phyloP scores from a whole-genome alignment of 2,888 invertebrate genomes.

The Microdon myrmicae region DNA sequence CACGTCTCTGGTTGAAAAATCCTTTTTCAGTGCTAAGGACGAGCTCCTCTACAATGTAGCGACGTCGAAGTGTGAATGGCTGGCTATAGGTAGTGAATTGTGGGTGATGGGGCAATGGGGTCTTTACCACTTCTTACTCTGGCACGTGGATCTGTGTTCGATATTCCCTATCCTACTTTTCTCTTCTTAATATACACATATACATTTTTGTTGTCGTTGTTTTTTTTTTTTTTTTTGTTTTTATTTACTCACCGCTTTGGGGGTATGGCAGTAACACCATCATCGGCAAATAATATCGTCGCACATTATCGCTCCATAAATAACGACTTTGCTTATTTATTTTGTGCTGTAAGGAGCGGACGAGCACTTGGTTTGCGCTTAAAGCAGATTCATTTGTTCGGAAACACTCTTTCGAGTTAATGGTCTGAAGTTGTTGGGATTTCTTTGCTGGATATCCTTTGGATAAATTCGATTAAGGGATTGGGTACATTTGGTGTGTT shows the following conservation, averaged over 20 bases:
- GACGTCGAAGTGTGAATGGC: conserved; percentile 21
- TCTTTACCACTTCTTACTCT: conserved; percentile 26
- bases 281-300: conserved; percentile 49
- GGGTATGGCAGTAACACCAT: conserved; percentile 28
- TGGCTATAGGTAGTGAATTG: conserved; percentile 23
- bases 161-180: conserved; percentile 5
- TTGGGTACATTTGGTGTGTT: too few species aligned
- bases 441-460: too few species aligned
- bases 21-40: conserved; percentile 48
- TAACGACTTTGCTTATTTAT: conserved; percentile 41
- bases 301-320: conserved; percentile 51
- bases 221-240: conserved; percentile 29
- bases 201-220: too few species aligned
- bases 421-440: conserved; percentile 23
- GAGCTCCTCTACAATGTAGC: conserved; percentile 33
- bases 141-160: conserved; percentile 40
- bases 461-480: conserved; percentile 5
- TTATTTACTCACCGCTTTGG: conserved; percentile 41
- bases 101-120: conserved; percentile 30
- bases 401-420: conserved; percentile 28
- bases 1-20: conserved; percentile 47
- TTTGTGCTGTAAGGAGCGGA: conserved; percentile 13
- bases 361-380: conserved; percentile 19
- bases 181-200: too few species aligned
- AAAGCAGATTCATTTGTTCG: conserved; percentile 29